Evolutionary conservation across 2,113 vertebrate species (phyloP).

Genomic region (Lamprologus ornatipinnis): DNA sequence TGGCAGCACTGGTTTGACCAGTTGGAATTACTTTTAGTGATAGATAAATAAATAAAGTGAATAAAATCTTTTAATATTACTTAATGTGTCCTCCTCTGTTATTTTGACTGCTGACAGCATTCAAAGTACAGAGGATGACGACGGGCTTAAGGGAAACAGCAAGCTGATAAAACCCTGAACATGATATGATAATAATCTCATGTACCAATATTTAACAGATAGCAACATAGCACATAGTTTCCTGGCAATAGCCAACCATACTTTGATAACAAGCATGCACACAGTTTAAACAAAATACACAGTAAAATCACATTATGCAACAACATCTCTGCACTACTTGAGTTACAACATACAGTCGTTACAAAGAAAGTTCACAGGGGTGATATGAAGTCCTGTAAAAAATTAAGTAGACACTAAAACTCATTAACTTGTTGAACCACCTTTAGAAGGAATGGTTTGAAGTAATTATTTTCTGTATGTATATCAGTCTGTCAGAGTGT

Average conservation of each 20-base stretch:
- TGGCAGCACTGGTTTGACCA: accelerated
- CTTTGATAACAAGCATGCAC: background rate
- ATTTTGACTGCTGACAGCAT: accelerated
- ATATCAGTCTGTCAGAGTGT: background rate
- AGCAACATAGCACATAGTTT: background rate
- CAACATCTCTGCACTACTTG: background rate
- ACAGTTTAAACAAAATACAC: background rate
- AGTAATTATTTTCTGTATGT: background rate
- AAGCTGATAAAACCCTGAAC: background rate
- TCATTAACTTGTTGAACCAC: accelerated
- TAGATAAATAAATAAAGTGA: too few species aligned
- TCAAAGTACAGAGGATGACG: background rate
- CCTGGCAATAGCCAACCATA: background rate
- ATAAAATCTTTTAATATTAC: background rate
- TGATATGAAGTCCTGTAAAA: background rate
- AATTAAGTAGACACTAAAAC: accelerated
- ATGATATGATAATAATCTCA: background rate
- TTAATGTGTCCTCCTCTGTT: background rate
- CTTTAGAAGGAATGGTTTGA: background rate
- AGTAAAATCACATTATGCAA: background rate
- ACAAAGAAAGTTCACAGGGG: background rate
- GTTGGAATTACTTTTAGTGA: too few species aligned
- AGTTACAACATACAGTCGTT: background rate
- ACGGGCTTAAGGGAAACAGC: background rate
- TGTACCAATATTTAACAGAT: background rate